A percentile compares a stretch with the other conserved stretches of the same genome.
These are phyloP conservation scores for Cosmopolites sordidus DNA, from an alignment of 2,888 invertebrate species.

Conservation along the genomic window DNA sequence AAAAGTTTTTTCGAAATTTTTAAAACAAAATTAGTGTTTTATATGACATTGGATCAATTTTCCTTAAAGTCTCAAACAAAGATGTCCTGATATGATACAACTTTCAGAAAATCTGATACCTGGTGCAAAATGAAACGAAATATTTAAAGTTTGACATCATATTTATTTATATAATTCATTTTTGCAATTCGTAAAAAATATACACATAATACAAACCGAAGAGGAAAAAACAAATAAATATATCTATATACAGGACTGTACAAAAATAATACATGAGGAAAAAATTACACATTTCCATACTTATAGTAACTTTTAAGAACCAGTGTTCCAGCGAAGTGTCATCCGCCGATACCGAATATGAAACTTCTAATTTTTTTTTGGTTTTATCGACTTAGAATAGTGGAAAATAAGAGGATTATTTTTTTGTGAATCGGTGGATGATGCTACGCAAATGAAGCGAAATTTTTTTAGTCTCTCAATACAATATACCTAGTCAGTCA, in stretches of 20 bases:
- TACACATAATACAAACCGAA: slow-evolving; percentile 50
- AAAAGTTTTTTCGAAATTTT: too few species aligned
- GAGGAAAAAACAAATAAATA: slow-evolving; percentile 48
- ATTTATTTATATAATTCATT: slow-evolving; percentile 46
- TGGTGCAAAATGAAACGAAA: neutral
- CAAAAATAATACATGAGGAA: slow-evolving; percentile 48
- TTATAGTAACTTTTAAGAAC: slow-evolving; percentile 21
- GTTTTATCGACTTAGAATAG: too few species aligned
- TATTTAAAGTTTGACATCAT: slow-evolving; percentile 44
- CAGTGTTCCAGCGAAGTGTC: neutral
- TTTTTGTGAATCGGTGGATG: too few species aligned
- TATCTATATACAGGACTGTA: slow-evolving; percentile 50
- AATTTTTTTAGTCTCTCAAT: slow-evolving; percentile 31
- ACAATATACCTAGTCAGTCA: slow-evolving; percentile 48
- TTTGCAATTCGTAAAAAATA: slow-evolving; percentile 49
- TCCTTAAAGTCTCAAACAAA: too few species aligned
- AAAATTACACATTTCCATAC: slow-evolving; percentile 36
- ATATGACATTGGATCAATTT: too few species aligned
- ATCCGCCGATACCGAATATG: too few species aligned
- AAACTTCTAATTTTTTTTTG: too few species aligned
- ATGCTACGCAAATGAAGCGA: slow-evolving; percentile 12
- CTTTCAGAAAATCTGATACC: too few species aligned
- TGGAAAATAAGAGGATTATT: too few species aligned
- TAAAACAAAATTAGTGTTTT: too few species aligned
- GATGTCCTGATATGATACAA: too few species aligned